Conservation (phyloP, 2,888 invertebrate genomes). For the Agrotis segetum region DNA sequence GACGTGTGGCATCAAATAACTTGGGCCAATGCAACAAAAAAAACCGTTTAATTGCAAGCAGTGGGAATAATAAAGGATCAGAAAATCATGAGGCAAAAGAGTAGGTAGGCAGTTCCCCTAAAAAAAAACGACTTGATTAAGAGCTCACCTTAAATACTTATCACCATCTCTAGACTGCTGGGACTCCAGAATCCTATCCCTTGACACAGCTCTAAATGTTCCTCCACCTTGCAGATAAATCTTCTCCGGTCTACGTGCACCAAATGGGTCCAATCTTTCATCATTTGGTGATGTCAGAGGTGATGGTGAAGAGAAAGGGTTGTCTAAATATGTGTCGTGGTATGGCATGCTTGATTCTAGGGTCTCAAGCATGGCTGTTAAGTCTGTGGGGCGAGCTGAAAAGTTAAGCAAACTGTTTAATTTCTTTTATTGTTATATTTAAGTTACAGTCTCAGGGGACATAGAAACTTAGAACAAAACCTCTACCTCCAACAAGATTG, state of each 20-base stretch:
- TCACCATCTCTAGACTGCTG: conserved; percentile 85
- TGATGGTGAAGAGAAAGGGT: conserved; percentile 89
- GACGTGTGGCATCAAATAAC: too few species aligned
- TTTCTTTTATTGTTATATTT: neutral
- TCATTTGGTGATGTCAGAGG: conserved; percentile 89
- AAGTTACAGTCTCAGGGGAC: too few species aligned
- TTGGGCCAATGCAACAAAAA: too few species aligned
- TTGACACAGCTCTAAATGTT: conserved; percentile 85
- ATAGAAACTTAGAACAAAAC: neutral
- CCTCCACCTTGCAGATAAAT: conserved; percentile 89
- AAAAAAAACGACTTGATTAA: neutral
- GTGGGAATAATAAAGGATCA: neutral
- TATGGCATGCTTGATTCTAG: conserved; percentile 84
- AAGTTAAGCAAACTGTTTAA: conserved; percentile 34
- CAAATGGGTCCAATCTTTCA: conserved; percentile 82
- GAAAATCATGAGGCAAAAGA: neutral
- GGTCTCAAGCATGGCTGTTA: conserved; percentile 86
- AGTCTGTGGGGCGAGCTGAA: conserved; percentile 86
- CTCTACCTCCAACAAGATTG: too few species aligned
- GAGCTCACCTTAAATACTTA: conserved; percentile 84
- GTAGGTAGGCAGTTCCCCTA: neutral
- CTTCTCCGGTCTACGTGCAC: conserved; percentile 83
- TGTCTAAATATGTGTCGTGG: conserved; percentile 88
- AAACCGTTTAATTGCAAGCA: too few species aligned
- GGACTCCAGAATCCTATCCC: conserved; percentile 85